A percentile compares a stretch with the other conserved stretches of the same genome.
phyloP scores from a whole-genome alignment of 2,113 vertebrate genomes.

The Cheilinus undulatus region DNA sequence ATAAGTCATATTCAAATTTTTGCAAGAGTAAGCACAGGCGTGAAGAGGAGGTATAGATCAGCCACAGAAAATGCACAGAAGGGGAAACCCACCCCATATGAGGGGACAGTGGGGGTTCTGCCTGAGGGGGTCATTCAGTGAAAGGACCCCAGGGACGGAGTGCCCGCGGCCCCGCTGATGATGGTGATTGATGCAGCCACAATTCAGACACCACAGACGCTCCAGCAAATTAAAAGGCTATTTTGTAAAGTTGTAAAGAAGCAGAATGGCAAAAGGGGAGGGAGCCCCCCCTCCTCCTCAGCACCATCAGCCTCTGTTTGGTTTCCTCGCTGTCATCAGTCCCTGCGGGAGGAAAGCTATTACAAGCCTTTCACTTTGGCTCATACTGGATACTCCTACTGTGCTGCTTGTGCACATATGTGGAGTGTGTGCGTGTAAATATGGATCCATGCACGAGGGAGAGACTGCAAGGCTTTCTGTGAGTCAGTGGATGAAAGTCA shows the following conservation, averaged over 20 bases:
- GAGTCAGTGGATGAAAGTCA: constrained; percentile 32
- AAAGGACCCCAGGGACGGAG: constrained; percentile 79
- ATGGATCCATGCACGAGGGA: constrained; percentile 23
- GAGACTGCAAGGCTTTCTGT: constrained; percentile 13
- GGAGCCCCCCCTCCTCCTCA: constrained; percentile 19
- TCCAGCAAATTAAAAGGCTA: constrained; percentile 87
- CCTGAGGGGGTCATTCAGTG: constrained; percentile 70
- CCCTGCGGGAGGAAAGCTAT: constrained; percentile 77
- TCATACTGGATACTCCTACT: constrained; percentile 49
- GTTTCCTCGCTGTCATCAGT: constrained; percentile 78
- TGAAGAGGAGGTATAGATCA: background rate
- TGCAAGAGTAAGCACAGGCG: constrained; percentile 17
- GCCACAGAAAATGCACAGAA: constrained; percentile 17
- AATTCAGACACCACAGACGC: constrained; percentile 83
- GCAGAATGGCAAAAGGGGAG: constrained; percentile 77
- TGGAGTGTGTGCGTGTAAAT: constrained; percentile 32
- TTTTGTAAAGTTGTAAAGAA: constrained; percentile 87
- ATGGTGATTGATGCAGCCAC: constrained; percentile 86
- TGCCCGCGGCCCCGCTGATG: constrained; percentile 76
- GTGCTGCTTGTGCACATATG: constrained; percentile 55
- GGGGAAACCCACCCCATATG: constrained; percentile 31
- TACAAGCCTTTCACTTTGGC: constrained; percentile 69
- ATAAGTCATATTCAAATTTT: constrained; percentile 16
- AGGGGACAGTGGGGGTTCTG: constrained; percentile 55
- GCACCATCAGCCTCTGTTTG: constrained; percentile 76